A percentile compares a stretch with the other conserved stretches of the same genome.
Conservation (phyloP, 2,113 vertebrate species). For the Cyrtonyx montezumae region DNA sequence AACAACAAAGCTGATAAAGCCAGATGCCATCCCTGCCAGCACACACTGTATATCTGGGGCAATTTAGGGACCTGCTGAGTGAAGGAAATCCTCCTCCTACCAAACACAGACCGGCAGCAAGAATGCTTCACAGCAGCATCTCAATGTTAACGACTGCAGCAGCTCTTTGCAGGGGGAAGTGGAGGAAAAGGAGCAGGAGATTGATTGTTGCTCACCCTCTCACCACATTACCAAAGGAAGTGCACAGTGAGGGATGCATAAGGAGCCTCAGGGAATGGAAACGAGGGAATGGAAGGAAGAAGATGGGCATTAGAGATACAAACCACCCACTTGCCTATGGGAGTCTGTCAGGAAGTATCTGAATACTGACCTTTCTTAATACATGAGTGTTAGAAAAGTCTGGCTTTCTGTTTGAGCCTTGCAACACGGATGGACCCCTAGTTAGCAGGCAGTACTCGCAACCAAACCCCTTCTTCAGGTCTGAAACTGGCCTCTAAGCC, state of each 20-base stretch:
- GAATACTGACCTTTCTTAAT: neutral
- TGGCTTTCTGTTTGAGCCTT: neutral
- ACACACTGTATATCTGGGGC: neutral
- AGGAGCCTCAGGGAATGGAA: neutral
- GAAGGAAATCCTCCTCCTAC: conserved; percentile 35
- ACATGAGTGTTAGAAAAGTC: neutral
- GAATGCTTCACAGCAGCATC: neutral
- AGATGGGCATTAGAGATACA: neutral
- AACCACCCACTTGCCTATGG: neutral
- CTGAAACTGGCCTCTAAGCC: accelerated
- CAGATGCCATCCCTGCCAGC: conserved; percentile 21
- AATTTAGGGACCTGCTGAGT: neutral
- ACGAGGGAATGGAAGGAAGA: neutral
- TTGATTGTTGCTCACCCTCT: neutral
- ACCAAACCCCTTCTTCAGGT: neutral
- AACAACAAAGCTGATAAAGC: conserved; percentile 31
- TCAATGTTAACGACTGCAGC: neutral
- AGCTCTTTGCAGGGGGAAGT: neutral
- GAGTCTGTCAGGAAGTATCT: neutral
- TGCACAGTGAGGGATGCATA: accelerated
- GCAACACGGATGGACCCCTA: neutral
- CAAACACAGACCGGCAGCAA: conserved; percentile 34
- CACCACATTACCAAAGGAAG: neutral
- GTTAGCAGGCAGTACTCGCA: neutral
- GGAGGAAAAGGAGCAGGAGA: neutral